Evolutionary conservation across 2,888 invertebrate genomes (phyloP), one percentile per base, ranked within the genome.

Genomic region (Drosophila paranaensis): DNA sequence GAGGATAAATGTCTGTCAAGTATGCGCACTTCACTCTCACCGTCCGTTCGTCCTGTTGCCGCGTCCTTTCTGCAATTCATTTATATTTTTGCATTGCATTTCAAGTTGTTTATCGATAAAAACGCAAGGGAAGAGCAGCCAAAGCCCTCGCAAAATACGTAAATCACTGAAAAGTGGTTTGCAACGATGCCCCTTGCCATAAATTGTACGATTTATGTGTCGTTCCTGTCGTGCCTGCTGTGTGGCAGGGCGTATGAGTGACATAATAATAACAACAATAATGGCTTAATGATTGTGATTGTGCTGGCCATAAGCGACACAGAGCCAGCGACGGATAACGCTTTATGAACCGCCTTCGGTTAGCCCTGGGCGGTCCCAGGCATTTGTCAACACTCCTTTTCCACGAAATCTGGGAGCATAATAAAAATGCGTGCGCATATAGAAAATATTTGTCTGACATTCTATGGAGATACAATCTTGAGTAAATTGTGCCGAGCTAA

Each of bases 231-330:
- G 33, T 53, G 48, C 50, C 54, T 58, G 48, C 64, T 74, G 45
- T 62, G 64, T 64, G 46, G 53, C 40, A 13, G 30, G 54, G 57
- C 61, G 57, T 78, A 71, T 67, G 77, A 77, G 82, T 85, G 86
- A 81, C 71, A 89, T 82, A 80, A 88, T 81, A 89, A 88, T 89
- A 89, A 88, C 74, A 87, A 89, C 79, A 89, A 89, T 86, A 89
- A 86, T 75, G 81, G 74, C 79, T 78, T 86, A 86, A 86, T 86
- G 89, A 89, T 89, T 85, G 74, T 89, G 88, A 89, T 89, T 85
- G 78, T 80, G 81, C 74, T 74, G 72, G 75, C 82, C 82, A 89
- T 77, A 87, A 82, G 81, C 14, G 2, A 37, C 35, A 16, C 20
- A 40, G 33, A 48, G 62, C 30, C 46, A 50, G 20, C 35, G 46